Evolutionary conservation across 2,888 invertebrate genomes (phyloP).

Genomic region (Diaphora mendica): DNA sequence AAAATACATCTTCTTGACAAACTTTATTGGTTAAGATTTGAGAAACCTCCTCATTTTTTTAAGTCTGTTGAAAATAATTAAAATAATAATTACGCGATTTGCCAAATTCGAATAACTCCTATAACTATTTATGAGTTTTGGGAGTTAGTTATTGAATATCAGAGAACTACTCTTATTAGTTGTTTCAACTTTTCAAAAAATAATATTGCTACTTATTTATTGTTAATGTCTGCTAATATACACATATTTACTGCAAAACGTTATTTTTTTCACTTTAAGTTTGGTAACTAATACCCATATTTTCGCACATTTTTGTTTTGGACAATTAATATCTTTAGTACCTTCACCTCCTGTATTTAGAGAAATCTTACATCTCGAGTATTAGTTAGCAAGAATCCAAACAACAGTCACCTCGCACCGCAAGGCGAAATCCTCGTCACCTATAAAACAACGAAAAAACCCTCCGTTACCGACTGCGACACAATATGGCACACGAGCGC

Average conservation of each 20-base stretch:
- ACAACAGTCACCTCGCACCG: conserved; percentile 53
- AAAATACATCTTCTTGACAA: too few relatives aligned
- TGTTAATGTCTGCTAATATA: too few relatives aligned
- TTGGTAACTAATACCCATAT: neutral
- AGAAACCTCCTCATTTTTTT: too few relatives aligned
- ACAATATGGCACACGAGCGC: conserved; percentile 70
- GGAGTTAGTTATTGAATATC: too few relatives aligned
- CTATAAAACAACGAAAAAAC: conserved; percentile 65
- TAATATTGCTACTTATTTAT: neutral
- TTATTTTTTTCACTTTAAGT: neutral
- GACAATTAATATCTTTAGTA: neutral
- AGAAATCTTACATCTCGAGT: conserved; percentile 20
- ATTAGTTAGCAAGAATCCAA: conserved; percentile 47
- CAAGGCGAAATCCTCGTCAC: conserved; percentile 68
- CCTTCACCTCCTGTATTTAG: neutral
- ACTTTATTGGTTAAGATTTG: too few relatives aligned
- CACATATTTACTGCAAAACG: too few relatives aligned
- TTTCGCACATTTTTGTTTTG: neutral
- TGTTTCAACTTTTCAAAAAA: too few relatives aligned
- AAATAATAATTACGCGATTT: too few relatives aligned
- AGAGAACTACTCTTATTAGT: too few relatives aligned
- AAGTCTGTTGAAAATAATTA: too few relatives aligned
- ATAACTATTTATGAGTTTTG: too few relatives aligned
- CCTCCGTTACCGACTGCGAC: conserved; percentile 54
- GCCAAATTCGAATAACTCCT: too few relatives aligned